Percentiles rank a stretch among this genome's conserved stretches.
Evolutionary conservation across 1,140 invertebrate species (phyloP).

Genomic region (Lucilia sericata): DNA sequence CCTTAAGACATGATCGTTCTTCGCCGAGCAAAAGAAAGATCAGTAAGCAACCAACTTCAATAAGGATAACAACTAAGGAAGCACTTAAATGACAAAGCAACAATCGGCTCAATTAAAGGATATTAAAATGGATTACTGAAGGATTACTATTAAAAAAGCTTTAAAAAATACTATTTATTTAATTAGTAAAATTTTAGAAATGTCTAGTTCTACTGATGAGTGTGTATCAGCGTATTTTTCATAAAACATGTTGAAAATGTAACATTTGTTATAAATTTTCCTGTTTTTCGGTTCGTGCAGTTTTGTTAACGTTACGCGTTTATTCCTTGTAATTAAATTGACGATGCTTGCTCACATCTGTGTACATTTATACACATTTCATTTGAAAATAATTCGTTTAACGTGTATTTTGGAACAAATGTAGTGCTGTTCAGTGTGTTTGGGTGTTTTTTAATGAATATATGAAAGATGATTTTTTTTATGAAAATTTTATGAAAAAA

Average conservation of each 20-base stretch:
- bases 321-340: background rate
- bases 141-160: background rate
- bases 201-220: too few species aligned
- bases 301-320: background rate
- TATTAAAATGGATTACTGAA: background rate
- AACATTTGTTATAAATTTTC: background rate
- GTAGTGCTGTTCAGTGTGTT: background rate
- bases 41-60: background rate
- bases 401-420: background rate
- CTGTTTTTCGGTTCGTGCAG: background rate
- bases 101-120: background rate
- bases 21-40: background rate
- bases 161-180: background rate
- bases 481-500: background rate
- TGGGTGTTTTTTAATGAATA: background rate
- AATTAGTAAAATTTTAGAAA: background rate
- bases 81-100: background rate
- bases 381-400: background rate
- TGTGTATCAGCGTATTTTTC: too few species aligned
- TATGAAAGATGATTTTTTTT: background rate
- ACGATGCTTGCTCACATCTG: constrained; percentile 2
- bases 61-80: background rate
- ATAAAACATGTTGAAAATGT: background rate
- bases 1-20: background rate
- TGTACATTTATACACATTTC: background rate